Evolutionary conservation across 2,797 vertebrate species (phyloP).

Genomic region (Tinamus major): DNA sequence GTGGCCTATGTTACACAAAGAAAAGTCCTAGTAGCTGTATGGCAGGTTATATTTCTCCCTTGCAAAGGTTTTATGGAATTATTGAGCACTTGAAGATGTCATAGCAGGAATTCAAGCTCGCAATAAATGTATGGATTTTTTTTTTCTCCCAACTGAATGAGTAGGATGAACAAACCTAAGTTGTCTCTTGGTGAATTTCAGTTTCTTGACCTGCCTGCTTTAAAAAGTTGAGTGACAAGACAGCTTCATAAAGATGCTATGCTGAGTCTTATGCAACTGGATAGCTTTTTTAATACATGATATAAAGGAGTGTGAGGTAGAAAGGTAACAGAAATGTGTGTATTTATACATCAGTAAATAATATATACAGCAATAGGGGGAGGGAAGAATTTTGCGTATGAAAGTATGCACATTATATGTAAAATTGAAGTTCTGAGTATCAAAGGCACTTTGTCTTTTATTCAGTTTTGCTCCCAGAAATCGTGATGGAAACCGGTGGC

Average conservation of each 20-base stretch:
- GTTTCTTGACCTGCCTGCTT: not conserved
- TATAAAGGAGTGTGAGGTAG: not conserved
- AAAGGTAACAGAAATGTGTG: not conserved
- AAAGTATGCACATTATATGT: not conserved
- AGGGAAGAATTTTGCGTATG: not conserved
- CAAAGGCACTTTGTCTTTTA: fast-evolving
- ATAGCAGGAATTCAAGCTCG: not conserved
- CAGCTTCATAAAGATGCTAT: not conserved
- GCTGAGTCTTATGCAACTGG: not conserved
- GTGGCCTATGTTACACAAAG: not conserved
- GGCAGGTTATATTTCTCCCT: slow-evolving; percentile 1
- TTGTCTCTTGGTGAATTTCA: not conserved
- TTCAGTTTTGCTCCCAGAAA: fast-evolving
- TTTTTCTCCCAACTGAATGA: not conserved
- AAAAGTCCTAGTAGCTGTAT: not conserved
- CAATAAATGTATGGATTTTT: not conserved
- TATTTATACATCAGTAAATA: not conserved
- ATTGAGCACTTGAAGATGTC: not conserved
- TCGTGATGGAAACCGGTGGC: not conserved
- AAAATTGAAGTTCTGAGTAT: not conserved
- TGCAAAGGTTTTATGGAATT: slow-evolving; percentile 31
- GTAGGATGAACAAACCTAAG: not conserved
- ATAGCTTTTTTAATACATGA: not conserved
- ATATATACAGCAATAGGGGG: not conserved
- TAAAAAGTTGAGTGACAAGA: not conserved